These are phyloP conservation scores for Corythaeola cristata DNA, from an alignment of 2,113 vertebrate species.

Conservation along the genomic window DNA sequence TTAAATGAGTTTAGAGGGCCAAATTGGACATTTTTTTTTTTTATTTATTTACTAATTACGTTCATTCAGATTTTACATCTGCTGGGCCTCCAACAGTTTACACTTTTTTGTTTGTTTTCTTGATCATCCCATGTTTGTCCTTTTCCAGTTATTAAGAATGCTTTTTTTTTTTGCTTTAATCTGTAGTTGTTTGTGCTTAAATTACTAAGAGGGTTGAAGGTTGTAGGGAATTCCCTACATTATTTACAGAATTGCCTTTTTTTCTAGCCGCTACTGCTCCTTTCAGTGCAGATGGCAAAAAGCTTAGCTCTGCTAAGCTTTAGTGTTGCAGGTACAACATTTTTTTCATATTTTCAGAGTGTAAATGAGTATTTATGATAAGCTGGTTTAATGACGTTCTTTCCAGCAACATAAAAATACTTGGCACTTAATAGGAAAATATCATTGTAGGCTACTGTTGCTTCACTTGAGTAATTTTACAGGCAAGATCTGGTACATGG, in stretches of 20 bases:
- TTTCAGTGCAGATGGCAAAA: background rate
- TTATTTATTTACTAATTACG: background rate
- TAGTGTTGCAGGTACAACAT: background rate
- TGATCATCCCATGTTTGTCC: background rate
- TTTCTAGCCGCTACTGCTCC: background rate
- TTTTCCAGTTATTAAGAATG: background rate
- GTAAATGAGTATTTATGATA: background rate
- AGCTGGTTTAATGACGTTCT: background rate
- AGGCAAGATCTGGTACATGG: background rate
- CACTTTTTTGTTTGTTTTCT: background rate
- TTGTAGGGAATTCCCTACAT: background rate
- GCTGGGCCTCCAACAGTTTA: background rate
- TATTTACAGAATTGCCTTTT: conserved; percentile 14
- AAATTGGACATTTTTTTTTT: background rate
- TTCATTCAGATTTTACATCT: background rate
- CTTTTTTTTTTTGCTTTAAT: background rate
- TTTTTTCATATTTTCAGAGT: background rate
- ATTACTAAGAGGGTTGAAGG: background rate
- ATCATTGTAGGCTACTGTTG: background rate
- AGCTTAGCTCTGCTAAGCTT: background rate
- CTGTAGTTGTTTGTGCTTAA: background rate
- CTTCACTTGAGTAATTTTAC: background rate
- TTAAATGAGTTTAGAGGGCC: background rate
- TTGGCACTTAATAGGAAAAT: background rate
- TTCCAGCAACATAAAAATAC: background rate